These are phyloP conservation scores for Tribolium castaneum DNA, from an alignment of 1,140 invertebrate species.

Conservation along the genomic window DNA sequence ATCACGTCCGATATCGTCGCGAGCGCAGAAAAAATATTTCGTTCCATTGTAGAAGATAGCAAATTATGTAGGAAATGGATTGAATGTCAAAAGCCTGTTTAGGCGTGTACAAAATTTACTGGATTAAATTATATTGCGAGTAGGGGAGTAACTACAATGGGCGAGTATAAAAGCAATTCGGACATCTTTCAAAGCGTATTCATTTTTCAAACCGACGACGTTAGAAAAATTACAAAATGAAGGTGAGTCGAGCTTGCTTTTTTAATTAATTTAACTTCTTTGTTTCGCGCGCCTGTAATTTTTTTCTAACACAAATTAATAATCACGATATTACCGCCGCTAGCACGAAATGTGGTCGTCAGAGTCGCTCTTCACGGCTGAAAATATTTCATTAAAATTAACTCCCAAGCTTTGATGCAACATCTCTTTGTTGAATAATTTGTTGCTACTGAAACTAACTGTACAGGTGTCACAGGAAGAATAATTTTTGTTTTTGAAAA, in stretches of 20 bases:
- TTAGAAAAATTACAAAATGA: constrained; percentile 26
- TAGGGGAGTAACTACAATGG: constrained; percentile 25
- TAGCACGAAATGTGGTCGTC: too few relatives aligned
- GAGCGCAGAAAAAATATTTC: too few relatives aligned
- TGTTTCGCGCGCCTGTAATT: neutral
- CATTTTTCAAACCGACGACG: constrained; percentile 32
- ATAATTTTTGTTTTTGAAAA: too few relatives aligned
- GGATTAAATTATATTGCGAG: constrained; percentile 37
- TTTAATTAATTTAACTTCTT: constrained; percentile 19
- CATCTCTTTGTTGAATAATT: neutral
- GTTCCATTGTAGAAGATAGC: too few relatives aligned
- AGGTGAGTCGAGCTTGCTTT: constrained; percentile 26
- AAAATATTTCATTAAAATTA: too few relatives aligned
- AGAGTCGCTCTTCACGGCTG: too few relatives aligned
- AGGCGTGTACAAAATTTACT: constrained; percentile 37
- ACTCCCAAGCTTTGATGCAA: too few relatives aligned
- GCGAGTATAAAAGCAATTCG: constrained; percentile 39
- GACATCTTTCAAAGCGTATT: constrained; percentile 24
- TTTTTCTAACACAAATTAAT: neutral
- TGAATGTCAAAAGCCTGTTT: constrained; percentile 39
- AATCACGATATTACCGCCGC: too few relatives aligned
- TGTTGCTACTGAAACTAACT: neutral
- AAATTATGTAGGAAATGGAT: constrained; percentile 22
- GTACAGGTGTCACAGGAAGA: too few relatives aligned
- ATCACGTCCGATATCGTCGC: too few relatives aligned